These are phyloP conservation scores for Polyommatus icarus DNA, from an alignment of 2,888 invertebrate genomes.

Conservation along the genomic window DNA sequence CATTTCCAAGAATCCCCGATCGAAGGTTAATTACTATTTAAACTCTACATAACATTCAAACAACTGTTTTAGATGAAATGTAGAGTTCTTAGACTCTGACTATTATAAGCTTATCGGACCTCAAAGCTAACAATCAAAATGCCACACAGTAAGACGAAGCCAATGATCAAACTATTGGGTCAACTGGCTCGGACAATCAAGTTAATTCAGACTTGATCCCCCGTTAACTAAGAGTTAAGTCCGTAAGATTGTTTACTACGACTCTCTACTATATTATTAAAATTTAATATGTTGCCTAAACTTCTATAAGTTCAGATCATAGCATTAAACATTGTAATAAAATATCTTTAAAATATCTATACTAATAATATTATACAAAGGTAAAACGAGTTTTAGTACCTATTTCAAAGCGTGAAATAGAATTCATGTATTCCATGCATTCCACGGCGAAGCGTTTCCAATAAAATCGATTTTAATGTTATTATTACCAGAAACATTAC, in stretches of 20 bases:
- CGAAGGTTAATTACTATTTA: too few relatives aligned
- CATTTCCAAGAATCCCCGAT: too few relatives aligned
- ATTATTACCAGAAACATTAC: constrained; percentile 17
- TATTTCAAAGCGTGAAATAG: not conserved
- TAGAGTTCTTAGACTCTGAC: not conserved
- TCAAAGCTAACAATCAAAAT: not conserved
- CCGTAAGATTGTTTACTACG: not conserved
- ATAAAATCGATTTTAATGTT: constrained; percentile 5
- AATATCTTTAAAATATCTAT: too few relatives aligned
- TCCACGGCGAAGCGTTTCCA: not conserved
- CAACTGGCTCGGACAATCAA: constrained; percentile 8
- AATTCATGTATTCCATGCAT: not conserved
- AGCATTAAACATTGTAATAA: too few relatives aligned
- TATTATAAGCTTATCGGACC: not conserved
- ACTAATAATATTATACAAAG: too few relatives aligned
- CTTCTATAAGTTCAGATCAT: too few relatives aligned
- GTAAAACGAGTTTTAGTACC: not conserved
- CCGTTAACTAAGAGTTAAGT: constrained; percentile 5
- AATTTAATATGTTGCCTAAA: too few relatives aligned
- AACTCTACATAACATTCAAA: too few relatives aligned
- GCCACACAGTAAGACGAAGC: constrained; percentile 12
- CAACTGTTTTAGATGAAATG: too few relatives aligned
- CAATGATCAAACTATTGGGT: constrained; percentile 13
- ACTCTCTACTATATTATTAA: too few relatives aligned
- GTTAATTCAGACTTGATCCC: constrained; percentile 19